Conservation (phyloP, 2,888 invertebrate species). For the Ctena decussata region DNA sequence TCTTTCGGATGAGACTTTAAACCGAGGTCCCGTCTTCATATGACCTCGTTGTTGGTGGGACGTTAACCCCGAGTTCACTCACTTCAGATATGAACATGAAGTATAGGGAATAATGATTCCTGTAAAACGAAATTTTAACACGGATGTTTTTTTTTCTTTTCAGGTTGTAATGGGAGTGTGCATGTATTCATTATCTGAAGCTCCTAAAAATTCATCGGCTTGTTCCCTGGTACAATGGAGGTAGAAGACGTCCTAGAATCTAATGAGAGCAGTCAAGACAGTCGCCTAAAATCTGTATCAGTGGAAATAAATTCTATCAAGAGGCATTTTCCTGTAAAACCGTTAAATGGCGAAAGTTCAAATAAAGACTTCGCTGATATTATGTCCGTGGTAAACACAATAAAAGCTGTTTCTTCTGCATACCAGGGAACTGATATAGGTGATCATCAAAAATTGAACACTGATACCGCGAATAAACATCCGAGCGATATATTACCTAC, state of each 20-base stretch:
- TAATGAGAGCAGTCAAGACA: neutral
- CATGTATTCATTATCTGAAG: neutral
- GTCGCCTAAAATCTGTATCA: neutral
- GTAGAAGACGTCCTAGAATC: neutral
- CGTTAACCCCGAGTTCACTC: too few species aligned
- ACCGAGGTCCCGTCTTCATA: too few species aligned
- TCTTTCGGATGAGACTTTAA: too few species aligned
- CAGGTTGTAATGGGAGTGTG: neutral
- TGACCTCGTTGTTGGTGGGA: too few species aligned
- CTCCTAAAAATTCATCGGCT: neutral
- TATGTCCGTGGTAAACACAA: neutral
- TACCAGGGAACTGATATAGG: neutral
- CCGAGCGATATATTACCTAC: neutral
- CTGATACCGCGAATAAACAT: neutral
- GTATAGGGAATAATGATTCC: too few species aligned
- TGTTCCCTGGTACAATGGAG: neutral
- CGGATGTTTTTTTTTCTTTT: neutral
- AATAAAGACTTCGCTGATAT: neutral
- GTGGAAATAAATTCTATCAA: neutral
- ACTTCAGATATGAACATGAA: too few species aligned
- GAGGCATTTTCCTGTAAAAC: neutral
- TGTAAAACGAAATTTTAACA: too few species aligned
- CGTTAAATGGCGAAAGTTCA: neutral
- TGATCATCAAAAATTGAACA: neutral
- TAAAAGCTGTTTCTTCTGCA: conserved; percentile 1